Base-by-base conservation (phyloP, 1,140 invertebrate genomes). In the Venturia canescens region DNA sequence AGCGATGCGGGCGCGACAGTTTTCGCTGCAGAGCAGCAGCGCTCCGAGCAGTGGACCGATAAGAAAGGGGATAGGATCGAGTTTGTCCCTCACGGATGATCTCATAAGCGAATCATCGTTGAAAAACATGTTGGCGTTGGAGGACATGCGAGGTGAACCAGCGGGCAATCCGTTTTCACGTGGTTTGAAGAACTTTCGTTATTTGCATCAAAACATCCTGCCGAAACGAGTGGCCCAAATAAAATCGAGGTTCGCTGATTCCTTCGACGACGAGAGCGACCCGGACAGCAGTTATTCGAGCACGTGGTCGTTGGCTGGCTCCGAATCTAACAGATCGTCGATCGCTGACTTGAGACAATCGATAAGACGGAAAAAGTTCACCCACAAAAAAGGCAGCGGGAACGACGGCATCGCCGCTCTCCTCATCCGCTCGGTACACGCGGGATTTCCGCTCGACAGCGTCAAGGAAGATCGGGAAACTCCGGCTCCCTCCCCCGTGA, bases 331-430 rank as follows among this genome's bases (percentile, higher is more conserved):
- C 5, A 74, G 79, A 23, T 87, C 83, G 9, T 85, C 88, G 0
- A 44, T 86, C 1, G 21, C 79, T 0, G 86, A 89, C 31, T 26
- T 88, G 11, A 78, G 83, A 1, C 78, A 86, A 18, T 81, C 79
- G 21, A 80, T 86, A 21, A 87, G 77, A 70, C 86, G 87, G 18
- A 94, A 93, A 82, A 92, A 91, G 67, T 89, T 91, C 4, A 92
- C 89, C 38, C 93, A 94, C 77, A 91, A 92, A n/a, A 94, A 94
- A 84, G 90, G 89, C 11, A 53, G 18, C 3, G 87, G 89, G 69
- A 93, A 92, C 78, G 93, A 94, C 84, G 90, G 92, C 2, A 94
- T 95, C 92, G 94, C 94, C 2, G 93, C 94, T 13, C 91, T 95
- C 76, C 87, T 95, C 26, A 94, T 94, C 1, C 90, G 93, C 80